Evolutionary conservation across 2,113 vertebrate species (phyloP), one percentile per base, ranked within the genome.

Genomic region (Antennarius striatus): DNA sequence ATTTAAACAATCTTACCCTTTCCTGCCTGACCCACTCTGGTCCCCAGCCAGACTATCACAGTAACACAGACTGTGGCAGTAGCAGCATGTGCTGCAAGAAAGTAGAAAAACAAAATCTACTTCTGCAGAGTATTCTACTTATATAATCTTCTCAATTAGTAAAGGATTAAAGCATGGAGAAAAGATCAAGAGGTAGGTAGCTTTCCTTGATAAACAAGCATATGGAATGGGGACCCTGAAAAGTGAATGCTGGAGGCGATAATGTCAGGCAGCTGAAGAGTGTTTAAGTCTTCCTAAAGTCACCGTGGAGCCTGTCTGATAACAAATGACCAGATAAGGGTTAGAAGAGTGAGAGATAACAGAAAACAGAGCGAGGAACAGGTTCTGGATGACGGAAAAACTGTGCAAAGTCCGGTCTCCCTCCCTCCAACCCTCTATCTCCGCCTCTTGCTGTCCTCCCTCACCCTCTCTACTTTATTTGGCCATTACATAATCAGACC

Each of bases 401-500:
- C 77, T 69, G 77, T 69, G 77, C 70, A 61, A 54, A 46, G 66
- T 50, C 50, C 47, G 52, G 43, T 61, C 63, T 50, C 40, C 13
- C 46, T 39, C 48, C 48, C 56, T 40, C 66, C 16, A 30, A 48
- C 57, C 39, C 39, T 51, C 49, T 32, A 39, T 47, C 76, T 9
- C 63, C n/a, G 55, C 42, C 55, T 57, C 40, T 30, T 28, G 73
- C 61, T 60, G 61, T 79, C 71, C 62, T 74, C 72, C 52, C 68
- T 63, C 60, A 7, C 60, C 61, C 73, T 77, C 49, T 68, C 39
- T 56, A 36, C 68, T 69, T 58, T 62, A 85, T 80, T 82, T 77
- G 73, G 73, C 30, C 46, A 72, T 91, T 91, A 86, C 82, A 84
- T 86, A 91, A 90, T 77, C 58, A 63, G 58, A 47, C 71, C 61